Evolutionary conservation across 2,113 vertebrate genomes (phyloP).

Genomic region (Tetraodon nigroviridis): DNA sequence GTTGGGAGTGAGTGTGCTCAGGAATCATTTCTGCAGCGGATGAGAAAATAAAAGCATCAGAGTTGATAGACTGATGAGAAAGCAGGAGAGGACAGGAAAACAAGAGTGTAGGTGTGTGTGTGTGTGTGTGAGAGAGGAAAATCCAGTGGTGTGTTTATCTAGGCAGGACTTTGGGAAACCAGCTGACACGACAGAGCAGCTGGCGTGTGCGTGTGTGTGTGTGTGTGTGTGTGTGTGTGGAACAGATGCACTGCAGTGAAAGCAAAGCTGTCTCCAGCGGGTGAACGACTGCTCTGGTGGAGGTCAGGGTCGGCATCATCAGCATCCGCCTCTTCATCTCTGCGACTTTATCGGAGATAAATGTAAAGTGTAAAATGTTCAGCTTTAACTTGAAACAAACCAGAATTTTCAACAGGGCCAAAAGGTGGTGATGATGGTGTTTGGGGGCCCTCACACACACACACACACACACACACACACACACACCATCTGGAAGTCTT

Average conservation of each 20-base stretch:
- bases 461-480: neutral
- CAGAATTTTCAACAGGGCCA: slow-evolving; percentile 7
- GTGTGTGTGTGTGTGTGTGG: neutral
- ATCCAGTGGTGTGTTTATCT: slow-evolving; percentile 50
- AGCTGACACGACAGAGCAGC: slow-evolving; percentile 44
- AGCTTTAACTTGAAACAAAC: slow-evolving; percentile 17
- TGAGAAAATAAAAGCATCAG: no score
- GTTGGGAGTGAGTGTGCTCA: no score
- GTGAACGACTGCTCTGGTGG: slow-evolving; percentile 13
- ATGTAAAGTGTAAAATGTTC: neutral
- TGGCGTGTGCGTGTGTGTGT: slow-evolving; percentile 15
- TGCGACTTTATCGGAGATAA: slow-evolving; percentile 24
- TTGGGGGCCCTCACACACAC: slow-evolving; percentile 2
- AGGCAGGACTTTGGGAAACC: slow-evolving; percentile 24
- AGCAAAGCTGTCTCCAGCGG: slow-evolving; percentile 18
- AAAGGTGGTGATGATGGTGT: slow-evolving; percentile 9
- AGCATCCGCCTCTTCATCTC: slow-evolving; percentile 23
- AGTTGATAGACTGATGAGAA: slow-evolving; percentile 6
- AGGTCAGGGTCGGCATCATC: slow-evolving; percentile 24
- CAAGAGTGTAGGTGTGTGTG: no score
- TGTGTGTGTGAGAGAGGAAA: slow-evolving; percentile 3
- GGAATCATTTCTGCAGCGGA: no score
- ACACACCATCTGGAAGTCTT: slow-evolving; percentile 52
- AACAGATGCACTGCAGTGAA: slow-evolving; percentile 23
- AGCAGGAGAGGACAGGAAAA: slow-evolving; percentile 14